Percentiles rank a stretch among this genome's conserved stretches.
Conservation (phyloP, 2,797 vertebrate genomes). For the Thalassophryne amazonica region DNA sequence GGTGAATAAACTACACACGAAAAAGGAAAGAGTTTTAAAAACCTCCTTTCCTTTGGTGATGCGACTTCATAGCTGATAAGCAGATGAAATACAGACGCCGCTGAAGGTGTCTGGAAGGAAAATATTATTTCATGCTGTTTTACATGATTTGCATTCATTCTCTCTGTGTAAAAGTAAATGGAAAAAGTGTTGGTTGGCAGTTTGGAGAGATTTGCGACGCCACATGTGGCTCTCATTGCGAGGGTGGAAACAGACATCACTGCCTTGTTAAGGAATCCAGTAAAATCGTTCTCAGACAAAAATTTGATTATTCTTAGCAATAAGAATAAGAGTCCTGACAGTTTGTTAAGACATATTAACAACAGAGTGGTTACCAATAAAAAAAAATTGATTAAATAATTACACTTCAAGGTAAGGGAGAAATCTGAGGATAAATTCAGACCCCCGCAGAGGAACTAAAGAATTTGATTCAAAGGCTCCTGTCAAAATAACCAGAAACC, state of each 20-base stretch:
- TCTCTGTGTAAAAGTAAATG: constrained; percentile 3
- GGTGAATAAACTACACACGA: constrained; percentile 44
- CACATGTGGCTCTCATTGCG: constrained; percentile 69
- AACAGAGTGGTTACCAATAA: no score
- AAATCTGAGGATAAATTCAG: no score
- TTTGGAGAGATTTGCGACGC: constrained; percentile 48
- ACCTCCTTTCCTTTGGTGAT: constrained; percentile 21
- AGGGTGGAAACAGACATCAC: constrained; percentile 51
- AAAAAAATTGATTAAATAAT: no score
- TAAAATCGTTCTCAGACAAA: constrained; percentile 33
- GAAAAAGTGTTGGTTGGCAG: constrained; percentile 45
- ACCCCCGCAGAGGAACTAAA: no score
- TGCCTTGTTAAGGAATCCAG: constrained; percentile 45
- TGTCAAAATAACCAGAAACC: no score
- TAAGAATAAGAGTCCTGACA: no score
- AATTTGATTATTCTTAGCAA: constrained; percentile 31
- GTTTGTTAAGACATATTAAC: no score
- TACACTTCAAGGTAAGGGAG: no score
- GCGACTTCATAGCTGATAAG: constrained; percentile 59
- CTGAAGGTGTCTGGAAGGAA: constrained; percentile 35
- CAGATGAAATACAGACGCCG: constrained; percentile 26
- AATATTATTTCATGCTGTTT: constrained; percentile 26
- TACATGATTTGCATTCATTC: constrained; percentile 32
- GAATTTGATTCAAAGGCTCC: no score
- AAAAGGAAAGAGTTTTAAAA: constrained; percentile 21